phyloP scores from a whole-genome alignment of 2,888 invertebrate genomes.

The Eurytoma californica region DNA sequence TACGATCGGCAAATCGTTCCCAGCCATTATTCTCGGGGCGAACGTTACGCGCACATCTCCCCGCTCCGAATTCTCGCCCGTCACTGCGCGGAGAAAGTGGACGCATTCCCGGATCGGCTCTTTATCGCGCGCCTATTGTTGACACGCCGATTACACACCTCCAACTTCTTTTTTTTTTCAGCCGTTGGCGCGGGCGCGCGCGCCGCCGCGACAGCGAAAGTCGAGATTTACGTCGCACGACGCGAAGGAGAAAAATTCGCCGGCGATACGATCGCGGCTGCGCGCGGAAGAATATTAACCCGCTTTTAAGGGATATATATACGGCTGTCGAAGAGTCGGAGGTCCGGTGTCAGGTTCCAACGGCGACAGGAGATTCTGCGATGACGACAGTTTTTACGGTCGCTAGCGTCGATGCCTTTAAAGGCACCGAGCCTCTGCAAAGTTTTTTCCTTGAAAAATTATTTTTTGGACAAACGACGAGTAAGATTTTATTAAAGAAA shows the following conservation, averaged over 20 bases:
- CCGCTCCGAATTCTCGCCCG: constrained; percentile 40
- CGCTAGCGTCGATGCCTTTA: background rate
- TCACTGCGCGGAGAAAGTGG: constrained; percentile 35
- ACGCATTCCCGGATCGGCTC: constrained; percentile 24
- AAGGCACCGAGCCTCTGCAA: too few species aligned
- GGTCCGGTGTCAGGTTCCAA: background rate
- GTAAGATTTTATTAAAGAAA: too few species aligned
- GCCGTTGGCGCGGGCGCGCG: constrained; percentile 3
- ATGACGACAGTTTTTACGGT: background rate
- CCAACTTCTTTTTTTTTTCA: background rate
- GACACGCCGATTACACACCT: constrained; percentile 43
- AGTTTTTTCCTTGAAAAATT: too few species aligned
- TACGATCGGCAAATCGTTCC: constrained; percentile 2
- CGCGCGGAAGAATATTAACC: constrained; percentile 43
- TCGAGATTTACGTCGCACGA: constrained; percentile 21
- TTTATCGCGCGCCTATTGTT: constrained; percentile 43
- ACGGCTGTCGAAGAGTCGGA: background rate
- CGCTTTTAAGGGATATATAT: constrained; percentile 22
- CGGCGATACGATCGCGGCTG: constrained; percentile 32
- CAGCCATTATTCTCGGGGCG: background rate
- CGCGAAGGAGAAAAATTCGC: background rate
- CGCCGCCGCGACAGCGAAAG: constrained; percentile 29
- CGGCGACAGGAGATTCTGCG: background rate
- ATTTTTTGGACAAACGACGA: too few species aligned
- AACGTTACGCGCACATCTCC: constrained; percentile 7